phyloP scores from a whole-genome alignment of 2,888 invertebrate species.

The Masnerella sp. region DNA sequence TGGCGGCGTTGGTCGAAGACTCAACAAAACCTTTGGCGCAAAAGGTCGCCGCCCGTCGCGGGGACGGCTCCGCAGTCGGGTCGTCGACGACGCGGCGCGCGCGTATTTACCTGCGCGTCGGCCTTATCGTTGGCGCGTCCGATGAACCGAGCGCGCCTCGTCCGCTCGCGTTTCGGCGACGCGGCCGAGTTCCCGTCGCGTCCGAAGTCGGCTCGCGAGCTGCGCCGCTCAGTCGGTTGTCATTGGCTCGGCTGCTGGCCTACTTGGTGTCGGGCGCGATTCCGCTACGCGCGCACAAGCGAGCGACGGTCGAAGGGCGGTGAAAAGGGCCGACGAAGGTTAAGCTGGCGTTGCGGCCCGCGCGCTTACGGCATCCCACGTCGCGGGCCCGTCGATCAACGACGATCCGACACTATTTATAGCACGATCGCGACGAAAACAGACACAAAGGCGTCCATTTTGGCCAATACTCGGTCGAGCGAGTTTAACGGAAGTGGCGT shows the following conservation, averaged over 20 bases:
- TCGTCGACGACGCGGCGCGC: conserved; percentile 35
- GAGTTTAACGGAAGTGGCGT: conserved; percentile 76
- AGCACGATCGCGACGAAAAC: conserved; percentile 76
- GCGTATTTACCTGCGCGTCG: conserved; percentile 31
- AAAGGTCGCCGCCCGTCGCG: too few species aligned
- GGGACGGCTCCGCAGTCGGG: not conserved
- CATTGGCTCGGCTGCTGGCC: conserved; percentile 75
- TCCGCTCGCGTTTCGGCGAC: not conserved
- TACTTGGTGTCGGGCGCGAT: conserved; percentile 73
- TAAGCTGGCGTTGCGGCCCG: conserved; percentile 23
- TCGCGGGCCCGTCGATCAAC: conserved; percentile 64
- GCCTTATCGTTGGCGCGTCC: not conserved
- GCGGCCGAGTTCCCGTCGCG: not conserved
- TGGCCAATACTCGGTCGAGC: conserved; percentile 75
- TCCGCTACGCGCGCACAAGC: conserved; percentile 53
- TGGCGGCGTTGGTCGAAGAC: not conserved
- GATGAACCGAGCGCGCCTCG: not conserved
- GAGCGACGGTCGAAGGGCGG: conserved; percentile 50
- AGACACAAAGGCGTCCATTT: conserved; percentile 78
- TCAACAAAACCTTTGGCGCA: not conserved
- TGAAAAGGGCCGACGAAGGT: conserved; percentile 62
- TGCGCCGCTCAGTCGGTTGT: conserved; percentile 70
- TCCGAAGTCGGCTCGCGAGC: conserved; percentile 29
- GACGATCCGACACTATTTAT: conserved; percentile 73
- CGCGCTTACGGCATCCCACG: conserved; percentile 68